phyloP scores from a whole-genome alignment of 2,797 vertebrate species.

The Artibeus jamaicensis region DNA sequence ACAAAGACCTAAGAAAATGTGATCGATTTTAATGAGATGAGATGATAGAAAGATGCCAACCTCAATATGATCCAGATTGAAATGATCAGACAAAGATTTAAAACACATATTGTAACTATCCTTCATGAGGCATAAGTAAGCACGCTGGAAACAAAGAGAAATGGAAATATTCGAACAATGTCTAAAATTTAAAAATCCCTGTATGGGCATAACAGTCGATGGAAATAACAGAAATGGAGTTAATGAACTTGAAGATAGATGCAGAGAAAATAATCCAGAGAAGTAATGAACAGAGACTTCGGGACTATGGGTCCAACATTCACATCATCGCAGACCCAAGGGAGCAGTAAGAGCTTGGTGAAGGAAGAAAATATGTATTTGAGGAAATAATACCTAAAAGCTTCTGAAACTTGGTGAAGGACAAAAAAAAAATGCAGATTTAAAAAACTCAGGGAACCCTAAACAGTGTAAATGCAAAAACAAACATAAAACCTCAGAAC shows the following conservation, averaged over 20 bases:
- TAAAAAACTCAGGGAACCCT: background rate
- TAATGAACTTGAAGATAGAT: background rate
- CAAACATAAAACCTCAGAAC: background rate
- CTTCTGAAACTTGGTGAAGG: background rate
- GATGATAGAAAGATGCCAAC: background rate
- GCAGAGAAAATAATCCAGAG: background rate
- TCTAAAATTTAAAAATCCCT: slow-evolving; percentile 18
- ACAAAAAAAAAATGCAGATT: background rate
- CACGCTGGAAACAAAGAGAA: background rate
- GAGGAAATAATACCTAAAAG: background rate
- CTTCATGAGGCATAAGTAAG: background rate
- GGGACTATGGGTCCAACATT: background rate
- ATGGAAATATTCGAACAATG: background rate
- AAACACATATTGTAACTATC: background rate
- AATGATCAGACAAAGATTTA: background rate
- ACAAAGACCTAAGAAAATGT: background rate
- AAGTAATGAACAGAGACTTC: background rate
- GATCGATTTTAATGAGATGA: background rate
- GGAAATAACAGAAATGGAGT: background rate
- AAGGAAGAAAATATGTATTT: background rate
- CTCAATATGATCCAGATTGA: background rate
- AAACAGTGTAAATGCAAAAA: background rate
- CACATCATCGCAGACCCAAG: background rate
- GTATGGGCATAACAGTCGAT: background rate
- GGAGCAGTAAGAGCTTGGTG: background rate